Evolutionary conservation across 64 coral and sea anemone species (phyloP).

Genomic region (Pocillopora verrucosa): DNA sequence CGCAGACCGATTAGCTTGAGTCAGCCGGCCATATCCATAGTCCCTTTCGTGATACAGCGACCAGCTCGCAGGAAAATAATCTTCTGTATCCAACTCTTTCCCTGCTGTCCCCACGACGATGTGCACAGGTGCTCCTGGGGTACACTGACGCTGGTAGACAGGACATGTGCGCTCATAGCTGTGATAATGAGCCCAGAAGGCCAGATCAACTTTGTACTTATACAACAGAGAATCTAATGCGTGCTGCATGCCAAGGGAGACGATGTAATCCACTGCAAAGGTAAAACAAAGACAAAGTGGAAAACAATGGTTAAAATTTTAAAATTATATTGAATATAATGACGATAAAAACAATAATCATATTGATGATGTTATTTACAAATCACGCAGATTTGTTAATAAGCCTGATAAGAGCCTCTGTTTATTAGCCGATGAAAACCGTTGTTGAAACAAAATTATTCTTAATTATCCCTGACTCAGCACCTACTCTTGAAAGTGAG

Average conservation of each 20-base stretch:
- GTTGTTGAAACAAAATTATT: too few species aligned
- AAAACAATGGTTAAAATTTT: neutral
- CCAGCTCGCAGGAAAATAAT: conserved; percentile 77
- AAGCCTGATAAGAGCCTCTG: too few species aligned
- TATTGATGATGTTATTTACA: too few species aligned
- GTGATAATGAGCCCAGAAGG: conserved; percentile 95
- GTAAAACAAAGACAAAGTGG: neutral
- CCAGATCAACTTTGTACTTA: conserved; percentile 82
- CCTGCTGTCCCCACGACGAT: conserved; percentile 91
- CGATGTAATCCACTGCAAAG: conserved; percentile 69
- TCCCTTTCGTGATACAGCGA: conserved; percentile 71
- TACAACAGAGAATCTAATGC: conserved; percentile 69
- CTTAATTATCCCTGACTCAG: too few species aligned
- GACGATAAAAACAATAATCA: neutral
- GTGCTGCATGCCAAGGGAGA: conserved; percentile 78
- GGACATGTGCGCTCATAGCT: conserved; percentile 93
- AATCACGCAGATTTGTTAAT: too few species aligned
- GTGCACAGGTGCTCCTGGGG: conserved; percentile 73
- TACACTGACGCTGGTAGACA: conserved; percentile 53
- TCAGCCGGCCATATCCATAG: conserved; percentile 87
- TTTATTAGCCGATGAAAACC: too few species aligned
- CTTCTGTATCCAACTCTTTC: conserved; percentile 55
- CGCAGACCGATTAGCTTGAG: conserved; percentile 59
- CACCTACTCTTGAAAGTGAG: too few species aligned
- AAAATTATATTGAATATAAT: neutral